A percentile compares a stretch with the other conserved stretches of the same genome.
Evolutionary conservation across 2,113 vertebrate genomes (phyloP).

Genomic region (Pomatorhinus ruficollis): DNA sequence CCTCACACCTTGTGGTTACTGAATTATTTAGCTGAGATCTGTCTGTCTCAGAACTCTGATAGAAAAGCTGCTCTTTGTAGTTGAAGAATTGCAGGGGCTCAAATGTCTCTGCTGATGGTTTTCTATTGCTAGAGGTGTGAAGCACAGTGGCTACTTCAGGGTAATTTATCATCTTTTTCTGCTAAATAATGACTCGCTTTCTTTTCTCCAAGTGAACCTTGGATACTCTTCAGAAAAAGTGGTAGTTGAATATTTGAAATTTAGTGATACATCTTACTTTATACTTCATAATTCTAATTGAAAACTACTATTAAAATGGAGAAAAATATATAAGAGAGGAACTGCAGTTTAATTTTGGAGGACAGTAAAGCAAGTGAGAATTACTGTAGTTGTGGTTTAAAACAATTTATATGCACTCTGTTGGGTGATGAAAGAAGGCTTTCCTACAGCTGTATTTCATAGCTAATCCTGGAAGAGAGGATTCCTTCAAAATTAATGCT

Average conservation of each 20-base stretch:
- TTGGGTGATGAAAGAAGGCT: not conserved
- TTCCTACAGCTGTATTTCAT: not conserved
- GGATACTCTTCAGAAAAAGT: slow-evolving; percentile 7
- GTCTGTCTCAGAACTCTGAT: not conserved
- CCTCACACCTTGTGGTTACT: not conserved
- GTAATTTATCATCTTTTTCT: slow-evolving; percentile 35
- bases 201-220: not conserved
- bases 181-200: not conserved
- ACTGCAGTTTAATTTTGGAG: not conserved
- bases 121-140: not conserved
- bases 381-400: not conserved
- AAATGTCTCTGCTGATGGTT: not conserved
- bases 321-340: not conserved
- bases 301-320: not conserved
- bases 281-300: not conserved
- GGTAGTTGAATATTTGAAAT: not conserved
- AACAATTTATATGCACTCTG: not conserved
- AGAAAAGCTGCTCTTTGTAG: not conserved
- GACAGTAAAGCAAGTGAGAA: not conserved
- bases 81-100: not conserved
- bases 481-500: not conserved
- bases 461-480: not conserved
- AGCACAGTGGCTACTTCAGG: not conserved
- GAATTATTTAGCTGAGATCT: not conserved
- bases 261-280: not conserved